These are phyloP conservation scores for Leptinotarsa defecta DNA, from an alignment of 1,140 invertebrate species.

Conservation along the genomic window DNA sequence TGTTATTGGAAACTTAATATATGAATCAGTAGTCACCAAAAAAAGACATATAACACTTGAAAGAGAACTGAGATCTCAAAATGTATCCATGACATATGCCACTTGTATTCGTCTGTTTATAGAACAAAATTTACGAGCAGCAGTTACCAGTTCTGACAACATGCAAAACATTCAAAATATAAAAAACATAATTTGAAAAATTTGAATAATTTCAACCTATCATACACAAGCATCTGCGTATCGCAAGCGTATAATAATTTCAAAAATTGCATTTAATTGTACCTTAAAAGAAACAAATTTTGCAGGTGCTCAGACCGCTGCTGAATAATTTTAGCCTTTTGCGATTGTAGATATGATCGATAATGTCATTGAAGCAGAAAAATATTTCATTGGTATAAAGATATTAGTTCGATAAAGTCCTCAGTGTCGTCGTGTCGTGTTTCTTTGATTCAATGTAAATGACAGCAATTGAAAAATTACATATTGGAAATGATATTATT, in stretches of 20 bases:
- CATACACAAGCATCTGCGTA: neutral
- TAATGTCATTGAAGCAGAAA: neutral
- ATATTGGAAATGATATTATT: no score
- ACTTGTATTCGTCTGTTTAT: no score
- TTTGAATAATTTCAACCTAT: neutral
- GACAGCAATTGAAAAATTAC: no score
- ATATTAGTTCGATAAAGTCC: neutral
- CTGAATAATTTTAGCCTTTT: neutral
- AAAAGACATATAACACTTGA: no score
- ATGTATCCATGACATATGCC: no score
- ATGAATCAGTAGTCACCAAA: no score
- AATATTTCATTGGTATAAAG: neutral
- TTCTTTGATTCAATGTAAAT: no score
- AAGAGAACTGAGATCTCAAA: no score
- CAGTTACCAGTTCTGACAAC: neutral
- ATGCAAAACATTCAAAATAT: neutral
- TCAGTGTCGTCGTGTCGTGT: no score
- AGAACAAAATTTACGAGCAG: neutral
- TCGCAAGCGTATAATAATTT: neutral
- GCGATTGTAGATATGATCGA: neutral
- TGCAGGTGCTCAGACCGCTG: neutral
- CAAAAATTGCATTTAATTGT: slow-evolving; percentile 9
- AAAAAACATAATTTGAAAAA: neutral
- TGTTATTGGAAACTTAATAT: no score
- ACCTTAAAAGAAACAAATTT: neutral